These are phyloP conservation scores for Porites divaricata DNA, from an alignment of 92 coral and sea anemone genomes.

Conservation along the genomic window DNA sequence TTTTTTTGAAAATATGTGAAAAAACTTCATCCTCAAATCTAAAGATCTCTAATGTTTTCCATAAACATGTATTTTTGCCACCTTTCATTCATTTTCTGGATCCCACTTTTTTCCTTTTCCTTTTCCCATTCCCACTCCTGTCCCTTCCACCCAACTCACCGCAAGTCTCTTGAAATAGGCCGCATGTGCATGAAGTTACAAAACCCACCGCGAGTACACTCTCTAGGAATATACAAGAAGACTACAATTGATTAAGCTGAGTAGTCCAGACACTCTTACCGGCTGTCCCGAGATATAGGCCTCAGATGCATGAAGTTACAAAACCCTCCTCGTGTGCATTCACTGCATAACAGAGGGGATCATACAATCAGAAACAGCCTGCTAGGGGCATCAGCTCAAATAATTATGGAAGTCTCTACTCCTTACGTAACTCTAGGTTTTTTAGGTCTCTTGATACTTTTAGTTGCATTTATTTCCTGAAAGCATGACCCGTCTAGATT, in stretches of 20 bases:
- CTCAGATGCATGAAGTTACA: constrained; percentile 98
- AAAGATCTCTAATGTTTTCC: too few species aligned
- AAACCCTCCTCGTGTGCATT: constrained; percentile 96
- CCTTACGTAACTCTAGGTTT: too few species aligned
- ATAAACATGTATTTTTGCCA: too few species aligned
- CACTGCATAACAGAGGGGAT: constrained; percentile 79
- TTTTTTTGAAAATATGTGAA: too few species aligned
- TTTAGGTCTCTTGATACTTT: too few species aligned
- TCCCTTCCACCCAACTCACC: constrained; percentile 68
- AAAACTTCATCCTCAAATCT: too few species aligned
- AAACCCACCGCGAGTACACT: constrained; percentile 95
- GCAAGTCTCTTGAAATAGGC: constrained; percentile 94
- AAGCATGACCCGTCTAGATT: too few species aligned
- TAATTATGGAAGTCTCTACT: too few species aligned
- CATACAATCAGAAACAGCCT: constrained; percentile 21
- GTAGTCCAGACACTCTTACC: constrained; percentile 74
- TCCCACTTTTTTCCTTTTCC: neutral
- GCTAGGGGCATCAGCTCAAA: neutral
- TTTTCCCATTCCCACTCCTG: neutral
- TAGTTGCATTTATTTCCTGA: too few species aligned
- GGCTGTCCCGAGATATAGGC: constrained; percentile 89
- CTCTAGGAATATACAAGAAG: constrained; percentile 84
- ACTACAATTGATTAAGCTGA: constrained; percentile 42
- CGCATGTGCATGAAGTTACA: constrained; percentile 99
- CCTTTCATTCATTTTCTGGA: neutral